phyloP scores from a whole-genome alignment of 2,797 vertebrate genomes.

The Myotis daubentonii region DNA sequence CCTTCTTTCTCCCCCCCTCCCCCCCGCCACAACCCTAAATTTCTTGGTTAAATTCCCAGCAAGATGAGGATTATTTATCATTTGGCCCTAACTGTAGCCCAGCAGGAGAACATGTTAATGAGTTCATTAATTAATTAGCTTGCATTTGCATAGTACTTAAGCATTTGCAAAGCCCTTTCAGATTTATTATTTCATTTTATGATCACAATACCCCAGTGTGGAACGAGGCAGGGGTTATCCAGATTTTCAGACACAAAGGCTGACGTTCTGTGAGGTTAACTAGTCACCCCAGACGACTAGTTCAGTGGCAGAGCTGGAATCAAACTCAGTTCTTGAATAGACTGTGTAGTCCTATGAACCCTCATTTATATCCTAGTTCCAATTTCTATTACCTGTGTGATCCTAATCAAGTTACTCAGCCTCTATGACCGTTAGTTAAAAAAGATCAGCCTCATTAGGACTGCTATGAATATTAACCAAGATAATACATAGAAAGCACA shows the following conservation, averaged over 20 bases:
- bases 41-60: conserved; percentile 74
- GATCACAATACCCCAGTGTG: conserved; percentile 63
- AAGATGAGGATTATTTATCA: conserved; percentile 81
- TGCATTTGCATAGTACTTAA: conserved; percentile 77
- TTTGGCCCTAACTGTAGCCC: conserved; percentile 78
- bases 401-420: neutral
- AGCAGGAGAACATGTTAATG: conserved; percentile 81
- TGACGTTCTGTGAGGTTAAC: conserved; percentile 10
- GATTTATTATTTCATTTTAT: conserved; percentile 77
- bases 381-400: neutral
- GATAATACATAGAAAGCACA: neutral
- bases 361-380: neutral
- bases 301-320: neutral
- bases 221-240: conserved; percentile 54
- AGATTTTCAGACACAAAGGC: conserved; percentile 56
- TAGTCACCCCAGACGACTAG: neutral
- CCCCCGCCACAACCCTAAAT: conserved; percentile 24
- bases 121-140: conserved; percentile 82
- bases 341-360: neutral
- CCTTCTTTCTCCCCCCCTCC: neutral
- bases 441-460: neutral
- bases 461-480: neutral
- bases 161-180: conserved; percentile 73
- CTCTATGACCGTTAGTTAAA: conserved; percentile 40
- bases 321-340: neutral